These are phyloP conservation scores for Drosophila demipolita DNA, from an alignment of 2,888 invertebrate species.

Conservation along the genomic window DNA sequence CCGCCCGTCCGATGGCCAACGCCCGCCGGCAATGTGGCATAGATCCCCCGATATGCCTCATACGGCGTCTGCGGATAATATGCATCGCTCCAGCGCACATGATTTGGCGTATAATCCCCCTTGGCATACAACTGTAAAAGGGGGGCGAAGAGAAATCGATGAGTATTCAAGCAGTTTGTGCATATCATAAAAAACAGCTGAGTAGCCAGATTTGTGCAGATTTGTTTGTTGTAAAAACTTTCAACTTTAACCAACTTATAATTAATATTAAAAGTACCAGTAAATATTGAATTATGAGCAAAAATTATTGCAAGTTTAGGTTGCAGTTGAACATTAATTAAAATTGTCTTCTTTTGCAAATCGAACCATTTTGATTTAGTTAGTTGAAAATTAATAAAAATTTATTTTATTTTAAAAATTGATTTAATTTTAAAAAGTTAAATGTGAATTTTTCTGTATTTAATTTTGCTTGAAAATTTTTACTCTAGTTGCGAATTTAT, in stretches of 20 bases:
- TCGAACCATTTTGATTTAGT: no score
- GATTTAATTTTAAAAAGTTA: no score
- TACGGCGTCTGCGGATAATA: conserved; percentile 88
- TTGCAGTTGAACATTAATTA: no score
- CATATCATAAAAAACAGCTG: background rate
- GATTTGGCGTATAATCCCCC: conserved; percentile 88
- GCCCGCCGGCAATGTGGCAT: conserved; percentile 85
- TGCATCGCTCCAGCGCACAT: conserved; percentile 88
- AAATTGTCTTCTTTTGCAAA: no score
- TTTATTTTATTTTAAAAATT: no score
- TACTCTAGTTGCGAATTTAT: no score
- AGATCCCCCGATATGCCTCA: conserved; percentile 87
- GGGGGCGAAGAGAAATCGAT: background rate
- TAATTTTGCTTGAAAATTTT: no score
- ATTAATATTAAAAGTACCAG: background rate
- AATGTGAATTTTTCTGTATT: no score
- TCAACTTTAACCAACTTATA: background rate
- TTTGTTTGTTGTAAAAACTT: background rate
- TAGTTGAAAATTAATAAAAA: no score
- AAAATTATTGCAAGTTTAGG: background rate
- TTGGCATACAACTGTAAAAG: conserved; percentile 86
- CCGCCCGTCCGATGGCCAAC: conserved; percentile 78
- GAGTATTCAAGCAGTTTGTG: background rate
- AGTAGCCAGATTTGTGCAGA: background rate
- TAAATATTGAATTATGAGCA: background rate